Conservation (phyloP, 2,888 invertebrate genomes). For the Orchesellides sinensis region DNA sequence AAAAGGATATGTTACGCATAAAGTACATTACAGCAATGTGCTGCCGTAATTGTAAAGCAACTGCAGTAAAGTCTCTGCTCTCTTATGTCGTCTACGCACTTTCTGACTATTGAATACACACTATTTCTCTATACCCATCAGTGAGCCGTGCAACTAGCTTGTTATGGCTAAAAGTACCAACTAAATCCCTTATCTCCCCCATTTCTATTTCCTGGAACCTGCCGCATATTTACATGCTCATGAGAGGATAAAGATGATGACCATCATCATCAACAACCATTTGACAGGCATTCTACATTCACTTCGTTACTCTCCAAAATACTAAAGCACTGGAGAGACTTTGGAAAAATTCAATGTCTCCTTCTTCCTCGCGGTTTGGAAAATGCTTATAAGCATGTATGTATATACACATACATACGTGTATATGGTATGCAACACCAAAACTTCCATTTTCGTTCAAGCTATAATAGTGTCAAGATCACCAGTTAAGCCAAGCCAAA, state of each 20-base stretch:
- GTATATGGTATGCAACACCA: no score
- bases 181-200: constrained; percentile 50
- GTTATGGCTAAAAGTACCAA: constrained; percentile 35
- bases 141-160: no score
- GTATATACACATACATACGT: no score
- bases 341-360: no score
- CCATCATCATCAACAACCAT: neutral
- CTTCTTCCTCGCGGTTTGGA: no score
- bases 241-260: constrained; percentile 3
- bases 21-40: neutral
- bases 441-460: neutral
- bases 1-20: no score
- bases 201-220: constrained; percentile 43
- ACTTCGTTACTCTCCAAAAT: no score
- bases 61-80: no score
- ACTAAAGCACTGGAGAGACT: no score
- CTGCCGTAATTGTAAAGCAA: neutral
- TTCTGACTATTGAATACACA: neutral
- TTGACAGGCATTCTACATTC: no score
- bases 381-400: no score
- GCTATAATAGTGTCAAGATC: constrained; percentile 20
- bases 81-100: constrained; percentile 23
- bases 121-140: constrained; percentile 21
- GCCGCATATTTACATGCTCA: neutral
- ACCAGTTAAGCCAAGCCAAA: neutral